These are phyloP conservation scores for Archegozetes longisetosus DNA, from an alignment of 1,140 invertebrate species.

Conservation along the genomic window DNA sequence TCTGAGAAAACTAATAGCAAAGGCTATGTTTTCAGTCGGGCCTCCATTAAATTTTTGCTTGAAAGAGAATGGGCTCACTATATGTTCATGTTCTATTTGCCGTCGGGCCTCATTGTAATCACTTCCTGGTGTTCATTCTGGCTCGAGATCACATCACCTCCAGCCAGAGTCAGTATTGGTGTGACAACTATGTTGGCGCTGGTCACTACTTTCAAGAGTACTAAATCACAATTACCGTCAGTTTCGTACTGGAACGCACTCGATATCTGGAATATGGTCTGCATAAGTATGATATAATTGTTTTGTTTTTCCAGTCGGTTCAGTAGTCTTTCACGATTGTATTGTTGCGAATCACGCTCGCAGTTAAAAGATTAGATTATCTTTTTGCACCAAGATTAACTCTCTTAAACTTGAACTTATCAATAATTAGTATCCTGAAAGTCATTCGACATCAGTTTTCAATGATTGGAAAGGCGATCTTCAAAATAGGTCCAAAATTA, in stretches of 20 bases:
- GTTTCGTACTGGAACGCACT: constrained; percentile 15
- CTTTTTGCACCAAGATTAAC: neutral
- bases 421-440: neutral
- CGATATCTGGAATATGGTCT: constrained; percentile 19
- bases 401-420: neutral
- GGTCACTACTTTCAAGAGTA: constrained; percentile 18
- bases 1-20: neutral
- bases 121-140: constrained; percentile 26
- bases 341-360: too few species aligned
- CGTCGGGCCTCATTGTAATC: constrained; percentile 23
- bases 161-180: constrained; percentile 28
- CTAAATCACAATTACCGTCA: neutral
- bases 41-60: constrained; percentile 38
- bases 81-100: constrained; percentile 36
- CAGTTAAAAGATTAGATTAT: too few species aligned
- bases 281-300: constrained; percentile 21
- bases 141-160: constrained; percentile 24
- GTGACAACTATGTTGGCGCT: constrained; percentile 29
- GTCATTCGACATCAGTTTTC: neutral
- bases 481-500: too few species aligned
- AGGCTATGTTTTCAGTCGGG: constrained; percentile 35
- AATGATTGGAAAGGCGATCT: neutral
- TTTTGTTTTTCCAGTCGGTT: neutral
- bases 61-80: constrained; percentile 42
- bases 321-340: too few species aligned